Base-by-base conservation (phyloP, 2,888 invertebrate genomes). In the Epinotia nisella region DNA sequence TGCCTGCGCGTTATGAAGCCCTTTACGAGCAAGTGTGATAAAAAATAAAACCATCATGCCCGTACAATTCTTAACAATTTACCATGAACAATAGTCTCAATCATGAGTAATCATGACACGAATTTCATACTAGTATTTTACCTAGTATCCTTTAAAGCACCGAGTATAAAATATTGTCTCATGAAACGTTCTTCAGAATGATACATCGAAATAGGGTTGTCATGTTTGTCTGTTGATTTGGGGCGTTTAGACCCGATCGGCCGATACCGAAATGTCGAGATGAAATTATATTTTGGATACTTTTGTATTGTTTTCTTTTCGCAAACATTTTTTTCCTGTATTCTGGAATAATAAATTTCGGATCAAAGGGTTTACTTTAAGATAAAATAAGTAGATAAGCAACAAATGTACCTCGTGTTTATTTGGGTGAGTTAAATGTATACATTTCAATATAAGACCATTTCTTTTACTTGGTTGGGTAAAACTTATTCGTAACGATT, bases 131-230 rank as follows among this genome's bases (percentile, higher is more conserved):
- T 3, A 60, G 39, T 66, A 51, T 59, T 66, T 60, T 39, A 53
- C 53, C 21, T 53, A 56, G 55, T 66, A 56, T 56, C 11, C 35
- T 3, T 29, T 15, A 35, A 21, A 39, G 29, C 19, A 4, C n/a
- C 53, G 0, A 39, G 15, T 51, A 49, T n/a, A n/a, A n/a, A n/a
- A n/a, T 7, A 35, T 29, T n/a, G 4, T 49, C 19, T 1, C 64
- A 62, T n/a, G n/a, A n/a, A n/a, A 21, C 73, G 24, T 24, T 69
- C 39, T 29, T 51, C 41, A 13, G 64, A 69, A 73, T 73, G 73
- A 73, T 73, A 73, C 73, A 73, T 73, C 69, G 68, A 64, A 72
- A 73, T 73, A 69, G 64, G 73, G 73, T 73, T 73, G 73, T 73
- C 73, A 73, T 73, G 69, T 73, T 69, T 69, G 64, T 69, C 69